Percentiles rank a stretch among this genome's conserved stretches.
These are phyloP conservation scores for Cerceris ruficornis DNA, from an alignment of 2,888 invertebrate species.

Conservation along the genomic window DNA sequence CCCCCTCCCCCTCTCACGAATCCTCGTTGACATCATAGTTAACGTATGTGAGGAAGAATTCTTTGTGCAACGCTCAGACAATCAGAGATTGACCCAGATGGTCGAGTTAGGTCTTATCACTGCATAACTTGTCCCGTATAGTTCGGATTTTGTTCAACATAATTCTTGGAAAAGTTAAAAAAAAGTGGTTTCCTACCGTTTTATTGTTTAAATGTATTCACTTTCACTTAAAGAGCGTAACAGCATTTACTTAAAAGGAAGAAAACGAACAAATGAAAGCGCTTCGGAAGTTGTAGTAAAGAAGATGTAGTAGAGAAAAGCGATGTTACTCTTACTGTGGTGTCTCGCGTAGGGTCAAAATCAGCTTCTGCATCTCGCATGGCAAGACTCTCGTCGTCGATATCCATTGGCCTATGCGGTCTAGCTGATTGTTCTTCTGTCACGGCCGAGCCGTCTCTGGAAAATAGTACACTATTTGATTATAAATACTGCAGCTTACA, in stretches of 20 bases:
- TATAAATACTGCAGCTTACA: slow-evolving; percentile 75
- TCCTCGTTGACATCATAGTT: no score
- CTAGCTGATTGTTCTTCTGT: slow-evolving; percentile 78
- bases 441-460: slow-evolving; percentile 79
- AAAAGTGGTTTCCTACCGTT: no score
- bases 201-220: no score
- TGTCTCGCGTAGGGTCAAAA: slow-evolving; percentile 79
- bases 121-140: no score
- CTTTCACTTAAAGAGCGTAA: no score
- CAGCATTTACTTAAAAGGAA: background rate
- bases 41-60: no score
- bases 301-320: background rate
- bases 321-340: slow-evolving; percentile 78
- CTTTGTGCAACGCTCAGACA: no score
- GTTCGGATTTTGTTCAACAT: no score
- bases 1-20: no score
- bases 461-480: slow-evolving; percentile 80
- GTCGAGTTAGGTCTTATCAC: no score
- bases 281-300: background rate
- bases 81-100: no score
- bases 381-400: slow-evolving; percentile 79
- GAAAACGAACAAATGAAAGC: slow-evolving; percentile 1
- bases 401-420: slow-evolving; percentile 80
- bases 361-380: slow-evolving; percentile 78
- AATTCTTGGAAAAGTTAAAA: no score